Conservation (phyloP, 2,888 invertebrate genomes). For the Ecdyonurus torrentis region DNA sequence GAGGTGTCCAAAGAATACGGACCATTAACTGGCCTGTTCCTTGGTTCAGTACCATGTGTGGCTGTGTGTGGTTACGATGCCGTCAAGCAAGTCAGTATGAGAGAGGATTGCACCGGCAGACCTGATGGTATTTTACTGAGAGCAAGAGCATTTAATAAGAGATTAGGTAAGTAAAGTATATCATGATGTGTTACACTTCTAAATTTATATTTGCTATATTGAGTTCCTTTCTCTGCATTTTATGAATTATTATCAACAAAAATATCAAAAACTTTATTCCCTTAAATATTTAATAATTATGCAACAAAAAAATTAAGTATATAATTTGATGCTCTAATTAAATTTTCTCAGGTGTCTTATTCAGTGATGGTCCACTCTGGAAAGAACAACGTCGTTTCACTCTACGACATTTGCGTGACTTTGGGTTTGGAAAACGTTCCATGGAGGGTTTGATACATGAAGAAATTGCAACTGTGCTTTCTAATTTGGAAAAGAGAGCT, state of each 20-base stretch:
- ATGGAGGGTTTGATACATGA: neutral
- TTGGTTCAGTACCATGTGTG: conserved; percentile 55
- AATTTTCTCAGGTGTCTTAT: conserved; percentile 14
- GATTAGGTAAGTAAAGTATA: neutral
- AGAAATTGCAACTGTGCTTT: neutral
- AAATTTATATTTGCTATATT: too few relatives aligned
- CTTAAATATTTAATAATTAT: neutral
- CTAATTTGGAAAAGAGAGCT: neutral
- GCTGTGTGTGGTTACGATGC: conserved; percentile 50
- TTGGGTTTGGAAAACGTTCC: conserved; percentile 11
- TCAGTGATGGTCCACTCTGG: conserved; percentile 16
- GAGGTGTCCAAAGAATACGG: conserved; percentile 40
- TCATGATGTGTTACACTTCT: too few relatives aligned
- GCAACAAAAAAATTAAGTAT: too few relatives aligned
- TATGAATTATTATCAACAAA: too few relatives aligned
- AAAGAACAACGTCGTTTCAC: conserved; percentile 16
- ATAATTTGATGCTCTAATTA: neutral
- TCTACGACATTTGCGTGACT: conserved; percentile 15
- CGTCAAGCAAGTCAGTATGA: conserved; percentile 54
- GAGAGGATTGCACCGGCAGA: conserved; percentile 59
- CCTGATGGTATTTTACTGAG: conserved; percentile 41
- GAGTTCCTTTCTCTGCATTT: too few relatives aligned
- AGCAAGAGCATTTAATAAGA: neutral
- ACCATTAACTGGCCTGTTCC: conserved; percentile 51
- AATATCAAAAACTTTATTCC: too few relatives aligned